Conservation (phyloP, 2,797 vertebrate genomes). For the Crocidura indochinensis region DNA sequence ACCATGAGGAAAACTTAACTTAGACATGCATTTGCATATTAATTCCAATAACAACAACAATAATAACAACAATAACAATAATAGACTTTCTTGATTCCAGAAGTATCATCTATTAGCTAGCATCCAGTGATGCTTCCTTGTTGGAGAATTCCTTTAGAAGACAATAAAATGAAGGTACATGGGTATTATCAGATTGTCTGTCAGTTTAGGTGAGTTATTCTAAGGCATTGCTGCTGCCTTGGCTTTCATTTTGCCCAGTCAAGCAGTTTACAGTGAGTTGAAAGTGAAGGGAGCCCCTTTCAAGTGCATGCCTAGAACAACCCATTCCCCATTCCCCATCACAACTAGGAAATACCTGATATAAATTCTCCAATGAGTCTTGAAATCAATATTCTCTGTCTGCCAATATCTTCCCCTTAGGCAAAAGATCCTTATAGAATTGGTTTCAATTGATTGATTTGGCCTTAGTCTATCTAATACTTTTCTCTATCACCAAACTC, state of each 20-base stretch:
- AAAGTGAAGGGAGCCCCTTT: neutral
- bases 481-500: neutral
- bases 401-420: neutral
- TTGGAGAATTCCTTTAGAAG: neutral
- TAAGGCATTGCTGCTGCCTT: neutral
- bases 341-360: neutral
- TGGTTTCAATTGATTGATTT: neutral
- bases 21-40: neutral
- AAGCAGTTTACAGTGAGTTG: neutral
- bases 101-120: neutral
- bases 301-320: neutral
- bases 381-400: neutral
- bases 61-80: no score
- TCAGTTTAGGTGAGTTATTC: neutral
- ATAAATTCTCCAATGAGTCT: neutral
- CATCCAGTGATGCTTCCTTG: neutral
- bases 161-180: neutral
- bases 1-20: neutral
- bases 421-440: neutral
- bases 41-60: neutral
- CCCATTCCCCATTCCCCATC: no score
- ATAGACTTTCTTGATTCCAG: neutral
- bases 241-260: neutral
- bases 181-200: neutral
- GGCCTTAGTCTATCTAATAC: neutral